phyloP scores from a whole-genome alignment of 2,888 invertebrate species.

The Uloborus plumipes region DNA sequence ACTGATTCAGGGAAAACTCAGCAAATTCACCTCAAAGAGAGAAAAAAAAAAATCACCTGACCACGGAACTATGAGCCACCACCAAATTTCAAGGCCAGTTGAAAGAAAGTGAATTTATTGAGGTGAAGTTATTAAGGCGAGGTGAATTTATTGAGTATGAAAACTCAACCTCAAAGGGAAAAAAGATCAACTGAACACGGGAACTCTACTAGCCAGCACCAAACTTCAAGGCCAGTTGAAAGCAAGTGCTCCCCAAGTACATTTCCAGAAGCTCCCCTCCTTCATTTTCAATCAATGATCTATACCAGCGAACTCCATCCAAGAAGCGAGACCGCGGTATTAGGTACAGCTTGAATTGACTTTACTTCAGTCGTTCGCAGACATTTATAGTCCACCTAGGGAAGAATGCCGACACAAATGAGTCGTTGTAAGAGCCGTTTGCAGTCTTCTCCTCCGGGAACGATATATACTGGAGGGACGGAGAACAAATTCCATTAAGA shows the following conservation, averaged over 20 bases:
- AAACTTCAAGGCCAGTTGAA: too few relatives aligned
- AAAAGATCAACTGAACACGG: too few relatives aligned
- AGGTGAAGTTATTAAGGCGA: too few relatives aligned
- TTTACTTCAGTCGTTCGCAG: constrained; percentile 24
- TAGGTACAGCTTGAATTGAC: constrained; percentile 31
- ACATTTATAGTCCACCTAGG: constrained; percentile 32
- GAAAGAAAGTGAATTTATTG: too few relatives aligned
- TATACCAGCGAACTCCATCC: constrained; percentile 6
- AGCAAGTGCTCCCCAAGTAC: not conserved
- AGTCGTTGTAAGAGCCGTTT: constrained; percentile 34
- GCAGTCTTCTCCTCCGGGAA: constrained; percentile 19
- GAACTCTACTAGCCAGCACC: too few relatives aligned
- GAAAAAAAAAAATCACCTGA: too few relatives aligned
- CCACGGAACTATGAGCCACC: too few relatives aligned
- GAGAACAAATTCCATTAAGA: not conserved
- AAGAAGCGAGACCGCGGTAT: constrained; percentile 28
- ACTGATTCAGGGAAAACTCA: too few relatives aligned
- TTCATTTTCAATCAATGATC: constrained; percentile 35
- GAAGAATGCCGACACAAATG: constrained; percentile 32
- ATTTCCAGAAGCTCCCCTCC: constrained; percentile 23
- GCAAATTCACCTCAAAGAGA: too few relatives aligned
- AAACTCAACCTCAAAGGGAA: too few relatives aligned
- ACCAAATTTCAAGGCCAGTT: too few relatives aligned
- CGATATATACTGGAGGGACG: constrained; percentile 16
- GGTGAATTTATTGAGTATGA: too few relatives aligned